Evolutionary conservation across 2,888 invertebrate genomes (phyloP).

Genomic region (Neocrepidodera transversa): DNA sequence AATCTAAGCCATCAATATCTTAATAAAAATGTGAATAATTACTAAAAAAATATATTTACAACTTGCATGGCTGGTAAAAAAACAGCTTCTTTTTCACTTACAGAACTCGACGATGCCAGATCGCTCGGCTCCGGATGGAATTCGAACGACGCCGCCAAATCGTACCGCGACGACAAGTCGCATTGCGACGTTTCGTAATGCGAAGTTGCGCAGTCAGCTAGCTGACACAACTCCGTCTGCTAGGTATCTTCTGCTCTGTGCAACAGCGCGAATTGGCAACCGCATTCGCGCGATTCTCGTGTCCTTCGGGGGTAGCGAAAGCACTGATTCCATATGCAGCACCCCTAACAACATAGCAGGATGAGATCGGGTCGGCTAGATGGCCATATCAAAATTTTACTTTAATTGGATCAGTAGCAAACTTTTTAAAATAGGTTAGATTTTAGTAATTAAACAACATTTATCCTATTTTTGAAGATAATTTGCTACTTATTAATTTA

Average conservation of each 20-base stretch:
- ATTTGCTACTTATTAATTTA: too few relatives aligned
- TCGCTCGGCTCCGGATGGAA: conserved; percentile 29
- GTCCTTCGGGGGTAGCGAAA: conserved; percentile 83
- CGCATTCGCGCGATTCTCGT: conserved; percentile 81
- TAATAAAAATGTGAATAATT: conserved; percentile 21
- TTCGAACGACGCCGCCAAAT: conserved; percentile 28
- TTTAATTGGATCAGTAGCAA: too few relatives aligned
- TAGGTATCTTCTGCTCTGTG: conserved; percentile 82
- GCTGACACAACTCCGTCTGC: conserved; percentile 56
- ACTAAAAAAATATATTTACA: conserved; percentile 43
- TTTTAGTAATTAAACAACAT: too few relatives aligned
- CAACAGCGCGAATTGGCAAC: conserved; percentile 88
- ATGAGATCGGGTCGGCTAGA: conserved; percentile 20
- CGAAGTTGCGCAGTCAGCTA: conserved; percentile 45
- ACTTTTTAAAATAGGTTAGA: too few relatives aligned
- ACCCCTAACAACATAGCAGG: conserved; percentile 63
- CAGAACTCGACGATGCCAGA: conserved; percentile 29
- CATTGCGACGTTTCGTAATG: conserved; percentile 21
- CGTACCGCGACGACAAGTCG: conserved; percentile 21
- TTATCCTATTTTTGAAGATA: too few relatives aligned
- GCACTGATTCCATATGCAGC: conserved; percentile 88
- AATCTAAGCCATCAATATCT: conserved; percentile 24
- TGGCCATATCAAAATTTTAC: too few relatives aligned
- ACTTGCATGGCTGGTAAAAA: conserved; percentile 45
- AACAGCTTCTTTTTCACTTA: conserved; percentile 35